Evolutionary conservation across 2,113 vertebrate species (phyloP).

Genomic region (Elachura formosa): DNA sequence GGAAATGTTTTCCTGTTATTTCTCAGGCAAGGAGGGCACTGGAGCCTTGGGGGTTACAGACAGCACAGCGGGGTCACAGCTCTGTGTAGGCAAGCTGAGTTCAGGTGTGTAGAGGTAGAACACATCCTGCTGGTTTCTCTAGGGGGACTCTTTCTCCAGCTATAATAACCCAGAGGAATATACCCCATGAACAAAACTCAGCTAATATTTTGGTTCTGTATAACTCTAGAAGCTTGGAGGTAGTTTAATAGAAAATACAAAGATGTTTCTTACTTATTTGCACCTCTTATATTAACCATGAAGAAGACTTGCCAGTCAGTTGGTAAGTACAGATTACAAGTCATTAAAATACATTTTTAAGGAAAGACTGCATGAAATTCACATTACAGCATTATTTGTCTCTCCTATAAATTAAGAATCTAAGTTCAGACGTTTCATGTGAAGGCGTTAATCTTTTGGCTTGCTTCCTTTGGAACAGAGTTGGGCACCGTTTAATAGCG

Average conservation of each 20-base stretch:
- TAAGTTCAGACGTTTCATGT: not conserved
- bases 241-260: not conserved
- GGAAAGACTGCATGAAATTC: not conserved
- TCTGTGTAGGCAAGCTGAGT: not conserved
- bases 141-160: not conserved
- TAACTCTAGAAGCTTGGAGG: not conserved
- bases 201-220: not conserved
- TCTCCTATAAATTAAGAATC: not conserved
- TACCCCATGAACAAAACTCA: not conserved
- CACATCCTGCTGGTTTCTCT: not conserved
- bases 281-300: not conserved
- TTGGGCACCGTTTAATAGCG: not conserved
- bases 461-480: not conserved
- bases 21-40: not conserved
- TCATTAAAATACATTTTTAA: not conserved
- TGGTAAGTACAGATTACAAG: not conserved
- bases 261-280: not conserved
- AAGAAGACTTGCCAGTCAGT: not conserved
- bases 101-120: not conserved
- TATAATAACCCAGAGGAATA: not conserved
- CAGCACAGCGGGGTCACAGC: not conserved
- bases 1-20: not conserved
- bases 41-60: not conserved
- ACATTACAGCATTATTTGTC: not conserved
- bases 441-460: not conserved